Conservation (phyloP, 2,888 invertebrate genomes). For the Ectobius pallidus region DNA sequence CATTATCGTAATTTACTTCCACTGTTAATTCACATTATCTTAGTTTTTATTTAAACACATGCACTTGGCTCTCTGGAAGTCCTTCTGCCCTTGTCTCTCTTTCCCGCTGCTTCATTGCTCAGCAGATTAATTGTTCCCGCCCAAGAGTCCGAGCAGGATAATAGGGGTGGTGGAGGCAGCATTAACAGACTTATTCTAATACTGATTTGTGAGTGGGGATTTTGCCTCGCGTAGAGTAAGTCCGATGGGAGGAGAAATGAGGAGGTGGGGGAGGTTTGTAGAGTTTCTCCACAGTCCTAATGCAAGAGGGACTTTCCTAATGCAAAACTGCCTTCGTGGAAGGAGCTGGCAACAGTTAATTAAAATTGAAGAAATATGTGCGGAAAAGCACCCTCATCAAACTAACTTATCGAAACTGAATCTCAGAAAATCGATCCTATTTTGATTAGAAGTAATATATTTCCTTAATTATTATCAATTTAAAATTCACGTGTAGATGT, state of each 20-base stretch:
- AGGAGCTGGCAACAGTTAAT: too few relatives aligned
- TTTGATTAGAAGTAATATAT: too few relatives aligned
- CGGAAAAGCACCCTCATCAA: too few relatives aligned
- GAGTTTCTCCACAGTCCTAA: not conserved
- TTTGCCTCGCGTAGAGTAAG: conserved; percentile 9
- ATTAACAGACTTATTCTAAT: conserved; percentile 38
- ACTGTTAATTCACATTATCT: too few relatives aligned
- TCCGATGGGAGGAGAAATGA: not conserved
- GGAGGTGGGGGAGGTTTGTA: not conserved
- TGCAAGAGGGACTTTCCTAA: not conserved
- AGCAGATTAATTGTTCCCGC: not conserved
- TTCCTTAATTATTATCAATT: too few relatives aligned
- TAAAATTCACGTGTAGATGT: too few relatives aligned
- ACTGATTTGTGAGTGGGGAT: conserved; percentile 40
- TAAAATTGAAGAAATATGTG: too few relatives aligned
- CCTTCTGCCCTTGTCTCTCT: not conserved
- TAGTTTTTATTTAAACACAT: too few relatives aligned
- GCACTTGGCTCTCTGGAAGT: not conserved
- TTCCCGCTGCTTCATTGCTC: not conserved
- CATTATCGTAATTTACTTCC: too few relatives aligned
- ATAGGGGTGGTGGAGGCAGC: not conserved
- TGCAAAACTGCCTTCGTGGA: too few relatives aligned
- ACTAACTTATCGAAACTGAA: too few relatives aligned
- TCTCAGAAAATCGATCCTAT: too few relatives aligned
- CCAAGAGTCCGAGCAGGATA: not conserved